These are phyloP conservation scores for Theodoxus fluviatilis DNA, from an alignment of 2,888 invertebrate species.

Conservation along the genomic window DNA sequence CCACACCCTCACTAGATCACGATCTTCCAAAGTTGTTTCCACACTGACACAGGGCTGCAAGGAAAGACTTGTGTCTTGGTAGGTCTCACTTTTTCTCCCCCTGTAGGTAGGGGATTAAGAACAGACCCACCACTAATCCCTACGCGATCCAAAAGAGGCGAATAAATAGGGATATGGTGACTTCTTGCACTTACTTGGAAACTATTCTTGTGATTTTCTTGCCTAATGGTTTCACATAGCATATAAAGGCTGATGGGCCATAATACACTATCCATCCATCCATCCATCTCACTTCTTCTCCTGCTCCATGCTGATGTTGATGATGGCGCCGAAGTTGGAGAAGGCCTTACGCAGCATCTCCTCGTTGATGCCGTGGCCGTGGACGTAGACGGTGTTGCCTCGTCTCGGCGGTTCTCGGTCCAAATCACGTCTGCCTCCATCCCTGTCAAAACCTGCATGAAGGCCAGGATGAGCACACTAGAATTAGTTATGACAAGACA, in stretches of 20 bases:
- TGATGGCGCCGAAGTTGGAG: conserved; percentile 76
- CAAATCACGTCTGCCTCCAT: no score
- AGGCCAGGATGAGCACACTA: no score
- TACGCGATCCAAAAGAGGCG: neutral
- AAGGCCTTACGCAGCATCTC: conserved; percentile 81
- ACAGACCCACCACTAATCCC: neutral
- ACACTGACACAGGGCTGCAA: no score
- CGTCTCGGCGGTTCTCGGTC: conserved; percentile 69
- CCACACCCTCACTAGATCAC: no score
- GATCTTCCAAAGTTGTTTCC: no score
- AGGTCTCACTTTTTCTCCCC: no score
- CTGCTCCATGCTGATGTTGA: conserved; percentile 83
- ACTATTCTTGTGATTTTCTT: neutral
- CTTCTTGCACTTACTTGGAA: neutral
- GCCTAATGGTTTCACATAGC: neutral
- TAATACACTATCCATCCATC: neutral
- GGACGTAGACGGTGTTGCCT: conserved; percentile 84
- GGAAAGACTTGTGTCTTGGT: no score
- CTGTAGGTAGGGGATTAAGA: neutral
- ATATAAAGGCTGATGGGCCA: neutral
- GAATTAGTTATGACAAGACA: no score
- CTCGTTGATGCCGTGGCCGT: conserved; percentile 81
- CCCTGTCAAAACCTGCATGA: no score
- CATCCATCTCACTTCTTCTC: conserved; percentile 75
- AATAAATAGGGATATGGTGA: neutral